Evolutionary conservation across 2,113 vertebrate species (phyloP).

Genomic region (Anarhynchus alexandrinus): DNA sequence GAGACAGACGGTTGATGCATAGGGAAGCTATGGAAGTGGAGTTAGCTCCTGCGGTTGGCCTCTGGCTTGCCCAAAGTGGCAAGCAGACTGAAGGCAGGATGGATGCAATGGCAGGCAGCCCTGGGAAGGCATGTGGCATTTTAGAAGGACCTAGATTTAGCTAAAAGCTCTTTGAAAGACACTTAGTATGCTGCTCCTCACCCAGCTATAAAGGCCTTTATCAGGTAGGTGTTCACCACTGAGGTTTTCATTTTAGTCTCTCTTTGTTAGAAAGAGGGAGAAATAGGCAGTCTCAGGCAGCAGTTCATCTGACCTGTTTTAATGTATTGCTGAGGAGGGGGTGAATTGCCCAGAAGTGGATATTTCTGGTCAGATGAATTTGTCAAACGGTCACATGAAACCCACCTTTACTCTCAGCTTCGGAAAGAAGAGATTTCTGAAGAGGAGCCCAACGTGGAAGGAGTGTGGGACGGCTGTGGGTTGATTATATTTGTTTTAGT

Average conservation of each 20-base stretch:
- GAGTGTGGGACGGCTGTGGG: neutral
- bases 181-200: neutral
- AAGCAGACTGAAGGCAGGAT: neutral
- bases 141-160: neutral
- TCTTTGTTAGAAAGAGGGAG: neutral
- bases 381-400: neutral
- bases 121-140: neutral
- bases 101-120: neutral
- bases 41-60: neutral
- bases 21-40: no score
- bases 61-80: fast-evolving
- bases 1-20: no score
- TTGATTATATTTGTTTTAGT: neutral
- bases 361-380: neutral
- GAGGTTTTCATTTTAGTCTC: neutral
- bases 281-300: neutral
- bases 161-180: neutral
- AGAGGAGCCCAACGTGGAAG: neutral
- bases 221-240: neutral
- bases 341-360: neutral
- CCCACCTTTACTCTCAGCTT: neutral
- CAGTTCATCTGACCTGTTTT: neutral
- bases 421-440: neutral
- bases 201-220: neutral
- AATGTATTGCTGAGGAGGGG: neutral